Evolutionary conservation across 2,888 invertebrate genomes (phyloP).

Genomic region (Ischnura elegans): DNA sequence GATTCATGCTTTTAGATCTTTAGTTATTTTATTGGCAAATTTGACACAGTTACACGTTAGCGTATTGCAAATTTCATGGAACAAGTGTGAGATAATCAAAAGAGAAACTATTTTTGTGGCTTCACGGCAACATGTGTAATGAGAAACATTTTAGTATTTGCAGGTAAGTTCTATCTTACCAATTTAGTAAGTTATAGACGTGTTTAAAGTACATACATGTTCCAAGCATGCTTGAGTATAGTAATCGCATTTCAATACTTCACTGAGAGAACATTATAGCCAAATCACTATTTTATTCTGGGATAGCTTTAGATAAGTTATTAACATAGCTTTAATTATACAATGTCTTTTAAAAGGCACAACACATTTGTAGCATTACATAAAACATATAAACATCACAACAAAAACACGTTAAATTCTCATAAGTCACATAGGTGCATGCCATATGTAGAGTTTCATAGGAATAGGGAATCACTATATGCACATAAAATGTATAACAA

Average conservation of each 20-base stretch:
- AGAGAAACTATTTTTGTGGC: too few relatives aligned
- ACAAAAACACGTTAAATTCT: constrained; percentile 2
- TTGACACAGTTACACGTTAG: too few relatives aligned
- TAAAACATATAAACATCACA: constrained; percentile 12
- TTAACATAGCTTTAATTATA: constrained; percentile 40
- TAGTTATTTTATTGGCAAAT: too few relatives aligned
- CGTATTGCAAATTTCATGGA: too few relatives aligned
- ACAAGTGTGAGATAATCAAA: too few relatives aligned
- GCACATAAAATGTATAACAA: not conserved
- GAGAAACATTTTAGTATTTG: too few relatives aligned
- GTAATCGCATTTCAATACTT: not conserved
- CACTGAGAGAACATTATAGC: not conserved
- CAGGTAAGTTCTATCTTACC: too few relatives aligned
- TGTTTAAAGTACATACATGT: too few relatives aligned
- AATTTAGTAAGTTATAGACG: too few relatives aligned
- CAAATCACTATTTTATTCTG: constrained; percentile 40
- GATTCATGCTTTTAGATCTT: too few relatives aligned
- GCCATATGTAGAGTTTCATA: not conserved
- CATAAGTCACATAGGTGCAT: not conserved
- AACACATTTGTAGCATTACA: constrained; percentile 44
- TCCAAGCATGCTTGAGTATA: too few relatives aligned
- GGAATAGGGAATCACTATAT: constrained; percentile 1
- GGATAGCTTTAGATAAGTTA: constrained; percentile 44
- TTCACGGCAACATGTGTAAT: too few relatives aligned
- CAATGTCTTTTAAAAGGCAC: constrained; percentile 58